Conservation (phyloP, 2,888 invertebrate species). For the Operophtera brumata region DNA sequence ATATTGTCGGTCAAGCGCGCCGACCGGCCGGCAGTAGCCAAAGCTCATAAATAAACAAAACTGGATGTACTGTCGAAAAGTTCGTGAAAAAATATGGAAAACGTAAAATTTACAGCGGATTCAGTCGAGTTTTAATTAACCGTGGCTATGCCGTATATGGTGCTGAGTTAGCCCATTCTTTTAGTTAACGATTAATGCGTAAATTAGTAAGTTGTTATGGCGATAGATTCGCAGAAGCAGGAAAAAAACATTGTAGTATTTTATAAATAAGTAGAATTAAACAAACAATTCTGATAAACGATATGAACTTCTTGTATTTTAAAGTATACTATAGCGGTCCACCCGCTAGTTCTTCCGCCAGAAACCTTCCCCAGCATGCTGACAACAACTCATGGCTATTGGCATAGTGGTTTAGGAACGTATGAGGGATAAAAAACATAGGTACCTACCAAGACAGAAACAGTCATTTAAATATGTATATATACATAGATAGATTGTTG, state of each 20-base stretch:
- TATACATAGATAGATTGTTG: too few relatives aligned
- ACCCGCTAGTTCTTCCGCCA: too few relatives aligned
- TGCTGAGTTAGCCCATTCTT: constrained; percentile 22
- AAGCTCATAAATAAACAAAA: constrained; percentile 80
- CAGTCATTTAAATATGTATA: too few relatives aligned
- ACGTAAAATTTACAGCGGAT: constrained; percentile 75
- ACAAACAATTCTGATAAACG: too few relatives aligned
- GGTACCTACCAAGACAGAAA: too few relatives aligned
- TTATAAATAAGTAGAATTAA: too few relatives aligned
- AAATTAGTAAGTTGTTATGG: constrained; percentile 5
- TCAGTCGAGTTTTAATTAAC: constrained; percentile 77
- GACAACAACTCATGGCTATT: too few relatives aligned
- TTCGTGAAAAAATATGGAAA: constrained; percentile 66
- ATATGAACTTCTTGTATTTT: too few relatives aligned
- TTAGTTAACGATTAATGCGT: constrained; percentile 15
- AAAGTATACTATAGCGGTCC: too few relatives aligned
- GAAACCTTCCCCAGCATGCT: too few relatives aligned
- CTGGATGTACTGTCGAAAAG: constrained; percentile 77
- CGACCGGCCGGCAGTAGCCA: constrained; percentile 63
- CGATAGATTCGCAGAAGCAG: not conserved
- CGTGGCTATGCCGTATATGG: constrained; percentile 49
- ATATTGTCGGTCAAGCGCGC: constrained; percentile 67
- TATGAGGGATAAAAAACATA: too few relatives aligned
- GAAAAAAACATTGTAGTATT: not conserved
- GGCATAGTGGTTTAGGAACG: too few relatives aligned